Conservation (phyloP, 53 echinoderm and acorn worm species). For the Astropecten irregularis region DNA sequence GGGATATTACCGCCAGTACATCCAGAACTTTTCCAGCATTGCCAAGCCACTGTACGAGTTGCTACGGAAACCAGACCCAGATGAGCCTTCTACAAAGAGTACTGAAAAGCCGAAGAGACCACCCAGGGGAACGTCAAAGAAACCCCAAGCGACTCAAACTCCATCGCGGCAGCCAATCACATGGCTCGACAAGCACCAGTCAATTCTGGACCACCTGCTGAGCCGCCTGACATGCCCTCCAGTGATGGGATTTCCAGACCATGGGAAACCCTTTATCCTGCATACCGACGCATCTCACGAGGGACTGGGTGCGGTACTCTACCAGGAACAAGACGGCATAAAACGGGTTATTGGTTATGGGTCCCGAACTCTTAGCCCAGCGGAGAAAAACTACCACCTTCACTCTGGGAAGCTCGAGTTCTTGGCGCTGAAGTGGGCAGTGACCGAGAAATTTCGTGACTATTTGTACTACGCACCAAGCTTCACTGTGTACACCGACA, state of each 20-base stretch:
- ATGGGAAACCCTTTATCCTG: conserved; percentile 39
- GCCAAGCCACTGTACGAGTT: conserved; percentile 53
- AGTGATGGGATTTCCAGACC: conserved; percentile 66
- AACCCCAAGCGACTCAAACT: conserved; percentile 7
- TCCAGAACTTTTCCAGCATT: conserved; percentile 42
- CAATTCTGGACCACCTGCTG: conserved; percentile 13
- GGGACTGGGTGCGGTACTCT: too few species aligned
- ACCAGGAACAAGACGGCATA: conserved; percentile 55
- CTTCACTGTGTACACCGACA: conserved; percentile 74
- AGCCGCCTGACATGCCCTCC: conserved; percentile 36
- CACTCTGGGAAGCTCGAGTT: conserved; percentile 72
- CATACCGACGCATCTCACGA: conserved; percentile 67
- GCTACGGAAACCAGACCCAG: neutral
- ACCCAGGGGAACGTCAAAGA: too few species aligned
- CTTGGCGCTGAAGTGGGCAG: conserved; percentile 64
- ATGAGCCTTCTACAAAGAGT: neutral
- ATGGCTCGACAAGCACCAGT: conserved; percentile 47
- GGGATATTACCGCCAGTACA: conserved; percentile 54
- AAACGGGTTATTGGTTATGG: conserved; percentile 63
- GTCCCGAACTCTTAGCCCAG: conserved; percentile 43
- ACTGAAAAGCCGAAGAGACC: neutral
- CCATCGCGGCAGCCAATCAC: conserved; percentile 47
- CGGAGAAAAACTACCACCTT: too few species aligned
- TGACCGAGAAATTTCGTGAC: conserved; percentile 60
- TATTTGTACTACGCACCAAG: conserved; percentile 57